Percentiles rank a stretch among this genome's conserved stretches.
These are phyloP conservation scores for Geopemphigus sp. DNA, from an alignment of 1,140 invertebrate species.

Conservation along the genomic window DNA sequence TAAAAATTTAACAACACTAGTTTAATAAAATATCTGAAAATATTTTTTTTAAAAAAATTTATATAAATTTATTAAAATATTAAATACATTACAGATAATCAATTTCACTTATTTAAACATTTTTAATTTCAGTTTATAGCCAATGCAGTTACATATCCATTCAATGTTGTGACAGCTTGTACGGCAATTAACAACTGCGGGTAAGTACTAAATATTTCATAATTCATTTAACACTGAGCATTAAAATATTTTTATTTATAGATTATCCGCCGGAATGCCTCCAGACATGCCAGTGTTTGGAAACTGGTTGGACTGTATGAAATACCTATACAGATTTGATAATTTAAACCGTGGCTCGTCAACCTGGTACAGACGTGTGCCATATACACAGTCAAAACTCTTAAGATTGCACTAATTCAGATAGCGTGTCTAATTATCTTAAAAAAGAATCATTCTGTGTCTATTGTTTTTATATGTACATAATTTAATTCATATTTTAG, in stretches of 20 bases:
- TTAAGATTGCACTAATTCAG: conserved; percentile 13
- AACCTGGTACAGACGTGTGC: conserved; percentile 53
- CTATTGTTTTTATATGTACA: conserved; percentile 23
- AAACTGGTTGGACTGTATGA: conserved; percentile 77
- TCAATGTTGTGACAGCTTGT: conserved; percentile 82
- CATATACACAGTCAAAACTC: conserved; percentile 9
- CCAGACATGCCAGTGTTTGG: conserved; percentile 77
- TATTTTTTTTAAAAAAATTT: no score
- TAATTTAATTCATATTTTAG: background rate
- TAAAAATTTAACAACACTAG: no score
- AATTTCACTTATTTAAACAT: conserved; percentile 2
- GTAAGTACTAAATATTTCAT: conserved; percentile 56
- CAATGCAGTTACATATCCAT: conserved; percentile 78
- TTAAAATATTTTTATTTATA: conserved; percentile 56
- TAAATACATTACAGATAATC: no score
- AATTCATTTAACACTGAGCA: conserved; percentile 12
- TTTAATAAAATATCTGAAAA: no score
- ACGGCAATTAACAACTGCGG: conserved; percentile 79
- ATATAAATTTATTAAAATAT: no score
- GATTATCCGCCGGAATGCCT: conserved; percentile 71
- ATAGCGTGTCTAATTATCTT: no score
- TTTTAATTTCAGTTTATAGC: conserved; percentile 66
- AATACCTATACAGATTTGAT: conserved; percentile 67
- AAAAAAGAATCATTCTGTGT: background rate
- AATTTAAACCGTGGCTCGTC: conserved; percentile 73